phyloP scores from a whole-genome alignment of 2,888 invertebrate species.

The Syrista parreyssii region DNA sequence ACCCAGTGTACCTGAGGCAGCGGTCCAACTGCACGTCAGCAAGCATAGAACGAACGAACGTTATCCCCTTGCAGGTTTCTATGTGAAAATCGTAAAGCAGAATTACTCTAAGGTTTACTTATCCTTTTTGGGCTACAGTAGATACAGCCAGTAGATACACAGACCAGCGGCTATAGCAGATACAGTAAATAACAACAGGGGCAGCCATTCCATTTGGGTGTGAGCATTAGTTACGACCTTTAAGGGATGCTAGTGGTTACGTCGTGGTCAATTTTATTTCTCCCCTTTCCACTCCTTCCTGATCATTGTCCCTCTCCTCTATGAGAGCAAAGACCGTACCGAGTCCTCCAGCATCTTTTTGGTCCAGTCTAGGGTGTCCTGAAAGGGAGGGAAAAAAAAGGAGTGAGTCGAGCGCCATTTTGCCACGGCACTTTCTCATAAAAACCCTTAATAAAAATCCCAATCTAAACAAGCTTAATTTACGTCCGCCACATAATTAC shows the following conservation, averaged over 20 bases:
- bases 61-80: background rate
- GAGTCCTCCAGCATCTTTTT: background rate
- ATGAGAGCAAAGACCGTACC: background rate
- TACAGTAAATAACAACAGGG: background rate
- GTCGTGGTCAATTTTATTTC: background rate
- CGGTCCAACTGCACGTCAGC: background rate
- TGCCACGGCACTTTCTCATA: slow-evolving; percentile 54
- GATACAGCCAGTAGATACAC: background rate
- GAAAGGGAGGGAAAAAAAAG: background rate
- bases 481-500: slow-evolving; percentile 67
- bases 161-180: background rate
- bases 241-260: slow-evolving; percentile 34
- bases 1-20: background rate
- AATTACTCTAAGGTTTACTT: slow-evolving; percentile 62
- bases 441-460: slow-evolving; percentile 66
- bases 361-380: background rate
- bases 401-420: slow-evolving; percentile 51
- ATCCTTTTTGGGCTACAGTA: slow-evolving; percentile 31
- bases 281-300: background rate
- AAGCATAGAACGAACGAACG: background rate
- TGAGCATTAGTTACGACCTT: slow-evolving; percentile 59
- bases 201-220: background rate
- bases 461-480: slow-evolving; percentile 67
- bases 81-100: slow-evolving; percentile 50
- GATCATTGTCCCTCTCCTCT: background rate